phyloP scores from a whole-genome alignment of 2,113 vertebrate genomes.

The Cochlearius cochlearius region DNA sequence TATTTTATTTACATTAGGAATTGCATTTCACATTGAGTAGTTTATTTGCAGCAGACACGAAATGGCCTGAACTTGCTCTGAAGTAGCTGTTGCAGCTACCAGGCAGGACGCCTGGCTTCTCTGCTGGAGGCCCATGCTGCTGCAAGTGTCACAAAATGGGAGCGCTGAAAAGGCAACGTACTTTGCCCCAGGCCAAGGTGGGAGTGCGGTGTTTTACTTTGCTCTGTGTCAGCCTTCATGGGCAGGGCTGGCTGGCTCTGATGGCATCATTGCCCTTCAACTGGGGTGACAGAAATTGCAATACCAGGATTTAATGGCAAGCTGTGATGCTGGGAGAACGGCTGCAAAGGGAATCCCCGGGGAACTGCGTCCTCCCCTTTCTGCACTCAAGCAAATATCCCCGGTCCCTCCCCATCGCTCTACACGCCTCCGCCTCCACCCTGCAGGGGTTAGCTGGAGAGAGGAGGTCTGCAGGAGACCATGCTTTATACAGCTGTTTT shows the following conservation, averaged over 20 bases:
- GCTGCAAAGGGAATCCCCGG: not conserved
- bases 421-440: not conserved
- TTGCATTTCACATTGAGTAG: not conserved
- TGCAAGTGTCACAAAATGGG: not conserved
- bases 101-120: not conserved
- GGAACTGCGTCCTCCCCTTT: not conserved
- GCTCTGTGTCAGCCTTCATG: not conserved
- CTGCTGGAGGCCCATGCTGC: not conserved
- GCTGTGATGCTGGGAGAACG: not conserved
- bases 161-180: not conserved
- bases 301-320: not conserved
- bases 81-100: not conserved
- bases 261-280: not conserved
- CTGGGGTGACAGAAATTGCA: not conserved
- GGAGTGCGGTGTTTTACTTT: not conserved
- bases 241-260: not conserved
- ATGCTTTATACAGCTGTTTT: not conserved
- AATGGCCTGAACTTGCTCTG: slow-evolving; percentile 28
- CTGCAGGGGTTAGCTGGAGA: not conserved
- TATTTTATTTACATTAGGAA: slow-evolving; percentile 59
- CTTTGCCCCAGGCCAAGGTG: not conserved
- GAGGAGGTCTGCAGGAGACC: not conserved
- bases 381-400: not conserved
- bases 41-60: slow-evolving; percentile 36
- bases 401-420: not conserved